Percentiles rank a stretch among this genome's conserved stretches.
phyloP scores from a whole-genome alignment of 1,140 invertebrate species.

The Plectrocnemia conspersa region DNA sequence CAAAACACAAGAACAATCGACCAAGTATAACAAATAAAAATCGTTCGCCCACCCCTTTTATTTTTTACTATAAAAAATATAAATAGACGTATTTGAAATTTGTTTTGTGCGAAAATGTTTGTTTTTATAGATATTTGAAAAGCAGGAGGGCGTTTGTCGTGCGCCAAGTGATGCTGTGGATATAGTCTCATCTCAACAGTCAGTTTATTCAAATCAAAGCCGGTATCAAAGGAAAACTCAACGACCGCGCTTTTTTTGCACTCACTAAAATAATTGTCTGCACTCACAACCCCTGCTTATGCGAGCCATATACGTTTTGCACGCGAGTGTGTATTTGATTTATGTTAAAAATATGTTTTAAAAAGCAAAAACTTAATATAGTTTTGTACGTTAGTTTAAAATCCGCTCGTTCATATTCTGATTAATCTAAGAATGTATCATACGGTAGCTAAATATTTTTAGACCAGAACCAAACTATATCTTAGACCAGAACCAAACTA shows the following conservation, averaged over 20 bases:
- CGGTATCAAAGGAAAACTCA: constrained; percentile 19
- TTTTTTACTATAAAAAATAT: neutral
- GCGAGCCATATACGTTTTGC: too few species aligned
- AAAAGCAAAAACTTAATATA: too few species aligned
- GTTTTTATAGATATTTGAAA: neutral
- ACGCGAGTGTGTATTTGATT: too few species aligned
- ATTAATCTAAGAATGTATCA: too few species aligned
- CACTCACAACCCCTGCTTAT: constrained; percentile 11
- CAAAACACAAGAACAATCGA: neutral
- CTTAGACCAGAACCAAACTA: too few species aligned
- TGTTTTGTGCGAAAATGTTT: neutral
- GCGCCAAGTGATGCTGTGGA: neutral
- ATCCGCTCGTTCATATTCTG: too few species aligned
- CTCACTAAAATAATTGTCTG: constrained; percentile 23
- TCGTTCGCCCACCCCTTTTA: neutral
- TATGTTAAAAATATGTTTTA: too few species aligned
- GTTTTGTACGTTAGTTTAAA: neutral
- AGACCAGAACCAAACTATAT: too few species aligned
- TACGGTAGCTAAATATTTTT: too few species aligned
- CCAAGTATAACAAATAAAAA: neutral
- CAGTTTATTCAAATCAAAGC: constrained; percentile 23
- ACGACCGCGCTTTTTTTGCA: constrained; percentile 11
- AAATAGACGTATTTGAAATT: neutral
- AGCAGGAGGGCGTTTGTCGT: neutral
- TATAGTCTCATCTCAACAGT: neutral